These are phyloP conservation scores for Battus philenor DNA, from an alignment of 1,140 invertebrate species.

Conservation along the genomic window DNA sequence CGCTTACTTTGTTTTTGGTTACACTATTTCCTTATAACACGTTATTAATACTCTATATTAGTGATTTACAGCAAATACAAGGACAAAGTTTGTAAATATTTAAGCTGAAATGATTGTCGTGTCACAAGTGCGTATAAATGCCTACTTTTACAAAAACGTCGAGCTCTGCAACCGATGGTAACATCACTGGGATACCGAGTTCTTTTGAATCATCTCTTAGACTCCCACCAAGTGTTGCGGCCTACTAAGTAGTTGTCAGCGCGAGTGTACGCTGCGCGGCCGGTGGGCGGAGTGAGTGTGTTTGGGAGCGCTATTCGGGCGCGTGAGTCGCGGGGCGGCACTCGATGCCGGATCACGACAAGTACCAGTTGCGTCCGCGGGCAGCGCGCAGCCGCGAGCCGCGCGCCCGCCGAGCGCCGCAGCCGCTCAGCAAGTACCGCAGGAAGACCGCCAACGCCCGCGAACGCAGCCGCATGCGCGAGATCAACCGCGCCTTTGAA, in stretches of 20 bases:
- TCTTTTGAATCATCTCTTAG: too few species aligned
- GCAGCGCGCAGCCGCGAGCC: conserved; percentile 57
- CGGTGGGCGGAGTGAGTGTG: conserved; percentile 69
- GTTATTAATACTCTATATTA: too few species aligned
- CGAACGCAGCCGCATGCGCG: conserved; percentile 89
- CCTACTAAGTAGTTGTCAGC: conserved; percentile 1
- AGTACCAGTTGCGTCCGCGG: conserved; percentile 72
- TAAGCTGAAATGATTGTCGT: too few species aligned
- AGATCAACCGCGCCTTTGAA: conserved; percentile 93
- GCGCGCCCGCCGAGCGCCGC: conserved; percentile 70
- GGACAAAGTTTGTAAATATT: too few species aligned
- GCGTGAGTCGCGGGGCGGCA: conserved; percentile 56
- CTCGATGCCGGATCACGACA: conserved; percentile 72
- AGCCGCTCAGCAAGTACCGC: conserved; percentile 92
- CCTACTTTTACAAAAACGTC: too few species aligned
- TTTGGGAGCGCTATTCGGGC: conserved; percentile 57
- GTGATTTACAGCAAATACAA: too few species aligned
- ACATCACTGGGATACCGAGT: too few species aligned
- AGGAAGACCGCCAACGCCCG: conserved; percentile 92
- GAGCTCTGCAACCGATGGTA: too few species aligned
- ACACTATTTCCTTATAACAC: too few species aligned
- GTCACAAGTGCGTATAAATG: too few species aligned
- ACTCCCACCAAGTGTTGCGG: too few species aligned
- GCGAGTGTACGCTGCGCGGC: conserved; percentile 56
- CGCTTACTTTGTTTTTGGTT: too few species aligned